Evolutionary conservation across 2,797 vertebrate species (phyloP), one percentile per base, ranked within the genome.

Genomic region (Alca torda): DNA sequence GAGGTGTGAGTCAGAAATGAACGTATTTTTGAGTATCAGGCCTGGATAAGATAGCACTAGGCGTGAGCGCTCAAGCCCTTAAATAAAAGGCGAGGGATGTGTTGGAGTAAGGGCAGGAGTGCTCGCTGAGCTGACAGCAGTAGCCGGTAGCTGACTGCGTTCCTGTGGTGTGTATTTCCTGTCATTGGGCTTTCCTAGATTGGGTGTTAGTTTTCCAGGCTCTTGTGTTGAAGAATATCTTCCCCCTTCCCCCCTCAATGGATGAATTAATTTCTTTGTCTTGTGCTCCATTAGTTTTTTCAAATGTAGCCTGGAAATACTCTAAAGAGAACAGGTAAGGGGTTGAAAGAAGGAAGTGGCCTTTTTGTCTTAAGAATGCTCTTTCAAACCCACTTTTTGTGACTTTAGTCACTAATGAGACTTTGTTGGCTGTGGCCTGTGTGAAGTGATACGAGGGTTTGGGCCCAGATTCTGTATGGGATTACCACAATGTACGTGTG

Each of bases 401-500:
- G 31, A 48, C 33, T 84, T 76, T 17, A 10, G 16, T 75, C 26
- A 20, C 25, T 59, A 37, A 35, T 4, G 25, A 43, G 31, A 7
- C 64, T 56, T 56, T 45, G 17, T 28, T 57, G 16, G 4, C 14
- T 50, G 17, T 51, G 28, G 46, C 17, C 9, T 69, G 8, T 28
- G 18, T 67, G 41, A 78, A 93, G 50, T 45, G 2, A 11, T 74
- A 10, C 0, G 11, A 37, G 16, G 3, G 20, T 63, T 63, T 96
- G 14, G 25, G 18, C 35, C 9, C 9, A 10, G 31, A 8, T 67
- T 70, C 24, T 39, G 3, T 56, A 45, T 59, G 48, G 48, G 13
- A 20, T 83, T 45, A 14, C 33, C 23, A 33, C 1, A 9, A 4
- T 2, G 4, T 59, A 4, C 0, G 0, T 43, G 13, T 25, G 23